Percentiles rank a stretch among this genome's conserved stretches.
Conservation (phyloP, 2,888 invertebrate species). For the Thereva nobilitata region DNA sequence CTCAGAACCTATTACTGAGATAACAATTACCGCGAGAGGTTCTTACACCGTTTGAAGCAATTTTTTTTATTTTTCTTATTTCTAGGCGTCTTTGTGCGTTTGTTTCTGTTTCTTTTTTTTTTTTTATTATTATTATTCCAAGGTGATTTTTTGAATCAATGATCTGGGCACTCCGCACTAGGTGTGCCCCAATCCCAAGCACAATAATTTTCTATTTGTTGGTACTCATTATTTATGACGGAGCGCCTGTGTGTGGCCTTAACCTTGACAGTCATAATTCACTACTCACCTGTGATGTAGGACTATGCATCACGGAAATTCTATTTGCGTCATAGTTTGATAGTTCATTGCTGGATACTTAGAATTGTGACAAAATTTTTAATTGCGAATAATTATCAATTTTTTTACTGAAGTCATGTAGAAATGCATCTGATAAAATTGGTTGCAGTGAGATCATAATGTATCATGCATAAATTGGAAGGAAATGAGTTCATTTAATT, state of each 20-base stretch:
- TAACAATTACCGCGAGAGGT: neutral
- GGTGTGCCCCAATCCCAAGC: conserved; percentile 11
- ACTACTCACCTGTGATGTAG: conserved; percentile 14
- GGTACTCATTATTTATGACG: conserved; percentile 21
- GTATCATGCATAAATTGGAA: neutral
- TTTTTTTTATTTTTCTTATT: conserved; percentile 1
- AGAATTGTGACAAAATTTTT: conserved; percentile 4
- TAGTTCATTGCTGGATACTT: neutral
- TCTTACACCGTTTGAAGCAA: neutral
- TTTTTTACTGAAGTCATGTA: neutral
- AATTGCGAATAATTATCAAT: neutral
- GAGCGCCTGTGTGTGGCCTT: conserved; percentile 24
- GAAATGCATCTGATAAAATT: neutral
- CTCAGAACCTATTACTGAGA: neutral
- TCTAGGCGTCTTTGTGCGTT: conserved; percentile 8
- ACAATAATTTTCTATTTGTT: conserved; percentile 23
- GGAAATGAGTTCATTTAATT: no score
- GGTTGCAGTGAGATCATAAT: conserved; percentile 8
- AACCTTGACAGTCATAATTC: conserved; percentile 30
- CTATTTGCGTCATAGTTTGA: conserved; percentile 16
- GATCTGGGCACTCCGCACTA: conserved; percentile 20
- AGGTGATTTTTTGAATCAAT: neutral
- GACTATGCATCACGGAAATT: conserved; percentile 19
- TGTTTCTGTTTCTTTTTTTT: conserved; percentile 3
- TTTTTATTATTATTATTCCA: conserved; percentile 1